Percentiles rank a stretch among this genome's conserved stretches.
phyloP scores from a whole-genome alignment of 2,888 invertebrate species.

The Spicauda simplicius region DNA sequence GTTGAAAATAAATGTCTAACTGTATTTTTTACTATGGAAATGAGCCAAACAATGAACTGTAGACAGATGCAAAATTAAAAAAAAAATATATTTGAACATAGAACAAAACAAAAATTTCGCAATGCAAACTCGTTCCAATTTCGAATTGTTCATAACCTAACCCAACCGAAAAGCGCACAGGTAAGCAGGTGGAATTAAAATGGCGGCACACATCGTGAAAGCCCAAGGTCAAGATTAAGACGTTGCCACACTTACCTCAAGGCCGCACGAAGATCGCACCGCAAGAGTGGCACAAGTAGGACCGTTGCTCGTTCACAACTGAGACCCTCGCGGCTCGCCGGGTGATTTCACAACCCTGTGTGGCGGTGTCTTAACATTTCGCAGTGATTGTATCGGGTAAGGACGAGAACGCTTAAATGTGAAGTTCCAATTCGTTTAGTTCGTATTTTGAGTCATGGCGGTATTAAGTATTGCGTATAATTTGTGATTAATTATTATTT shows the following conservation, averaged over 20 bases:
- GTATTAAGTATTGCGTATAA: too few species aligned
- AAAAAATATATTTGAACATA: too few species aligned
- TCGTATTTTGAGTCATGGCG: not conserved
- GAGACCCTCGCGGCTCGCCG: constrained; percentile 58
- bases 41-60: too few species aligned
- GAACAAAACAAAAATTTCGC: too few species aligned
- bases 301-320: constrained; percentile 70
- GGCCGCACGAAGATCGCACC: constrained; percentile 65
- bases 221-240: constrained; percentile 64
- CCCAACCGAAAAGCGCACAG: not conserved
- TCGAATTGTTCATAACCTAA: not conserved
- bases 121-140: not conserved
- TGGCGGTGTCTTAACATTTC: constrained; percentile 70
- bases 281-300: constrained; percentile 67
- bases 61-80: too few species aligned
- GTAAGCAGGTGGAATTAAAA: constrained; percentile 7
- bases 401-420: constrained; percentile 49
- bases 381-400: constrained; percentile 69
- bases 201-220: constrained; percentile 23
- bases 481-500: too few species aligned
- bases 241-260: constrained; percentile 70
- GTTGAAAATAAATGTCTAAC: too few species aligned
- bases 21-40: too few species aligned
- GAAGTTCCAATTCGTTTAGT: constrained; percentile 27
- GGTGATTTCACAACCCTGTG: constrained; percentile 71